phyloP scores from a whole-genome alignment of 2,113 vertebrate genomes.

The Bambusicola thoracicus region DNA sequence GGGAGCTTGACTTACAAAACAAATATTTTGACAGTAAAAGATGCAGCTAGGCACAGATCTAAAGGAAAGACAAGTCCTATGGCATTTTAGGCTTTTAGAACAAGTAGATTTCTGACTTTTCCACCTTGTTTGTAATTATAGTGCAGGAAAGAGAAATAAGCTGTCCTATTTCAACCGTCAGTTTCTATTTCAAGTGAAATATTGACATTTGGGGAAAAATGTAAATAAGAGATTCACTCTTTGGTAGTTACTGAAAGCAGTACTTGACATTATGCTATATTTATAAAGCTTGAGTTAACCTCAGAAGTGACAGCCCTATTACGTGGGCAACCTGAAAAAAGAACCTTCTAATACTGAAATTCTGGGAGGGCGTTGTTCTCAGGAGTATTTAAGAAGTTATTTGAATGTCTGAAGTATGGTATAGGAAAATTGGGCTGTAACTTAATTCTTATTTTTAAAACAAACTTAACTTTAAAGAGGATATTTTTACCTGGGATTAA shows the following conservation, averaged over 20 bases:
- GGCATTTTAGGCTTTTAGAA: background rate
- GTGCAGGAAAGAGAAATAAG: background rate
- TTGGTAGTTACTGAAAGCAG: background rate
- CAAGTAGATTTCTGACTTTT: background rate
- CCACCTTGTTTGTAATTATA: background rate
- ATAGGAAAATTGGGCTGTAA: background rate
- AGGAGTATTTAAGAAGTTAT: background rate
- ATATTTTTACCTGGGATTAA: background rate
- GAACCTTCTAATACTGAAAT: background rate
- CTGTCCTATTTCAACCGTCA: background rate
- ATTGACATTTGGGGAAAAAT: background rate
- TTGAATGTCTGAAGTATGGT: background rate
- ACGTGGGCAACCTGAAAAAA: background rate
- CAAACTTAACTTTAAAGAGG: background rate
- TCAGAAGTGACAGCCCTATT: constrained; percentile 18
- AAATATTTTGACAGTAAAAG: background rate
- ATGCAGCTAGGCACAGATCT: background rate
- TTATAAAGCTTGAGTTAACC: constrained; percentile 39
- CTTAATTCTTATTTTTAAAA: background rate
- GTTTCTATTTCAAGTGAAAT: background rate
- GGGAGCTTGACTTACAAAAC: background rate
- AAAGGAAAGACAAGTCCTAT: background rate
- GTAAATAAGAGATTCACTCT: background rate
- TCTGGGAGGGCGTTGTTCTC: background rate
- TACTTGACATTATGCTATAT: constrained; percentile 37